phyloP scores from a whole-genome alignment of 92 coral and sea anemone species.

The Blastomussa wellsi region DNA sequence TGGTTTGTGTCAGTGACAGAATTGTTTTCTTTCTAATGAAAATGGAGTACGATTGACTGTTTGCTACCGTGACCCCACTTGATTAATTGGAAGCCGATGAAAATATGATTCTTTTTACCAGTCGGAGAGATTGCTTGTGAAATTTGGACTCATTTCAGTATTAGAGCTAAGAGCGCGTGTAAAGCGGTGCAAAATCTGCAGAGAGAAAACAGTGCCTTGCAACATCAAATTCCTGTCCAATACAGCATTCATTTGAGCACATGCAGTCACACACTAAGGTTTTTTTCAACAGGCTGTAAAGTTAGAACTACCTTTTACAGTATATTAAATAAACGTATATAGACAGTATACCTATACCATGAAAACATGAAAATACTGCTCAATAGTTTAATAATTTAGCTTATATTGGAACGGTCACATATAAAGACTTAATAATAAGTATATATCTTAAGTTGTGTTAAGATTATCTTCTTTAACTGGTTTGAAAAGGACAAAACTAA shows the following conservation, averaged over 20 bases:
- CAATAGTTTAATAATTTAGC: too few relatives aligned
- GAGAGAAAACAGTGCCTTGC: too few relatives aligned
- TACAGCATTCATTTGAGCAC: too few relatives aligned
- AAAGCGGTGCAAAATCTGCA: not conserved
- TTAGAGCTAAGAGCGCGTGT: not conserved
- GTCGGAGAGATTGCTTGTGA: not conserved
- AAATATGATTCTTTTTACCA: slow-evolving; percentile 8
- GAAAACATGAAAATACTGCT: not conserved
- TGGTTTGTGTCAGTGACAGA: slow-evolving; percentile 10
- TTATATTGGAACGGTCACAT: not conserved
- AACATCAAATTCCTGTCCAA: too few relatives aligned
- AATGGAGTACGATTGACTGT: not conserved
- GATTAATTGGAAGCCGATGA: slow-evolving; percentile 10
- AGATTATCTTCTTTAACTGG: too few relatives aligned
- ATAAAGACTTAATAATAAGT: not conserved
- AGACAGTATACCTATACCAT: not conserved
- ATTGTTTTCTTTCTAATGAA: slow-evolving; percentile 7
- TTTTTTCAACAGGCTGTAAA: too few relatives aligned
- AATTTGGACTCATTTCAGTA: slow-evolving; percentile 7
- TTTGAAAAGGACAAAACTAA: too few relatives aligned
- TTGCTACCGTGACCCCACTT: slow-evolving; percentile 7
- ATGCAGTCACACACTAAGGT: too few relatives aligned
- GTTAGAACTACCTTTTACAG: not conserved
- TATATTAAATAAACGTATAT: too few relatives aligned
- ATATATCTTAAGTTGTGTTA: too few relatives aligned